A percentile compares a stretch with the other conserved stretches of the same genome.
Conservation (phyloP, 1,140 invertebrate genomes). For the Eriocheir sinensis region DNA sequence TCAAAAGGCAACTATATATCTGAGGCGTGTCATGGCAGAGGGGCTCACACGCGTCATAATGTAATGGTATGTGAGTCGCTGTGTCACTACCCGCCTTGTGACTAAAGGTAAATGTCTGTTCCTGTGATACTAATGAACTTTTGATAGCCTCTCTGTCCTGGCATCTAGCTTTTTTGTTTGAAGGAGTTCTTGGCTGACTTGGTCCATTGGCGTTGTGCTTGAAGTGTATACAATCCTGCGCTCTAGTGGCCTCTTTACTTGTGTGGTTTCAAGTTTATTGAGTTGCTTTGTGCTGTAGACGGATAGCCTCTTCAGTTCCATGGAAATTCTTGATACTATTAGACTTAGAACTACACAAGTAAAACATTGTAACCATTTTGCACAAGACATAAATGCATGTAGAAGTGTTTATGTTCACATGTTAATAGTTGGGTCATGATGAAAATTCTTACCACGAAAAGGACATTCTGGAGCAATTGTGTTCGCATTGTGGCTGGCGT, state of each 20-base stretch:
- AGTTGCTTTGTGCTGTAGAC: neutral
- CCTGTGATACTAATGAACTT: too few species aligned
- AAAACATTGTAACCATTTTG: neutral
- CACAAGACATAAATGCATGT: neutral
- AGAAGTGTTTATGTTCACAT: neutral
- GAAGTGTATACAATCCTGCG: neutral
- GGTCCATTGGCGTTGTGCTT: neutral
- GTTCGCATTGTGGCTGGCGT: neutral
- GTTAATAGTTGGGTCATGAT: neutral
- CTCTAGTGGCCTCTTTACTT: slow-evolving; percentile 1
- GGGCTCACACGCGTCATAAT: too few species aligned
- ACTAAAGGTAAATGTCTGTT: too few species aligned
- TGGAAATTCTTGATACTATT: neutral
- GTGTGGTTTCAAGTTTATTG: neutral
- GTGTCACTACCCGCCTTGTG: too few species aligned
- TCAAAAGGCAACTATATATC: neutral
- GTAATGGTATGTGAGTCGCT: too few species aligned
- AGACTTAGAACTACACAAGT: slow-evolving; percentile 4
- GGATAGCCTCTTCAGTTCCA: neutral
- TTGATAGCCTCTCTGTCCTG: too few species aligned
- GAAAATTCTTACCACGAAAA: too few species aligned
- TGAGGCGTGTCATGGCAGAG: too few species aligned
- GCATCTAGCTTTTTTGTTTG: too few species aligned
- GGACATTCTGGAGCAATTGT: neutral
- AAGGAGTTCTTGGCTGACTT: neutral